Base-by-base conservation (phyloP, 2,888 invertebrate species). In the Stenichneumon culpator region DNA sequence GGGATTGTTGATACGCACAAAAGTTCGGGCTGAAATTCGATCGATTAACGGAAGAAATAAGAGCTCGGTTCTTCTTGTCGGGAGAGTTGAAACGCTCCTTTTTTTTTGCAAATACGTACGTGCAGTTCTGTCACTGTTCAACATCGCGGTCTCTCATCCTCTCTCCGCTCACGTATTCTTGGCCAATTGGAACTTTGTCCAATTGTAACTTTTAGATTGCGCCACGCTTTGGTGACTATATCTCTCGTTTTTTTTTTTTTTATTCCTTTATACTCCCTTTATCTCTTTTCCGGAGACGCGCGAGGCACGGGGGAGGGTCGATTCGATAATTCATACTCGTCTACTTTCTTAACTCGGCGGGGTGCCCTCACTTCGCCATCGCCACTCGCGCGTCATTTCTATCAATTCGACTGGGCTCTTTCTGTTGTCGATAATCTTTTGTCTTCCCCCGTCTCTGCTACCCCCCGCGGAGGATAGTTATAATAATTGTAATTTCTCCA, bases 201-300 rank as follows among this genome's bases (percentile, higher is more conserved):
- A 88, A 86, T 87, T 82, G 87, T 87, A 88, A 86, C 87, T 87
- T 88, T 80, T 84, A 83, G 80, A 87, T 87, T 87, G 87, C 85
- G 47, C 83, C 79, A 77, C 83, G 57, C 50, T 60, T 54, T 39
- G 39, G 52, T 50, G 50, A 83, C 50, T 25, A 36, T 50, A 54
- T 82, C 44, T 36, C 16, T 22, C 22, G 1, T 67, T 39, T 28
- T 39, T 36, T 79, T 67, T 50, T 52, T 57, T 22, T 6, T 60
- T n/a, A n/a, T n/a, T n/a, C n/a, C n/a, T n/a, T n/a, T n/a, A n/a
- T 22, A 39, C 47, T 9, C 11, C 36, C 50, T 60, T 39, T 69
- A 36, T 68, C 65, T 81, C 52, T 67, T 50, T 36, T 74, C 44
- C 57, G 63, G 16, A 60, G 52, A 50, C 28, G 63, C 57, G 36